Percentiles rank a stretch among this genome's conserved stretches.
phyloP scores from a whole-genome alignment of 2,797 vertebrate species.

The Picus viridis region DNA sequence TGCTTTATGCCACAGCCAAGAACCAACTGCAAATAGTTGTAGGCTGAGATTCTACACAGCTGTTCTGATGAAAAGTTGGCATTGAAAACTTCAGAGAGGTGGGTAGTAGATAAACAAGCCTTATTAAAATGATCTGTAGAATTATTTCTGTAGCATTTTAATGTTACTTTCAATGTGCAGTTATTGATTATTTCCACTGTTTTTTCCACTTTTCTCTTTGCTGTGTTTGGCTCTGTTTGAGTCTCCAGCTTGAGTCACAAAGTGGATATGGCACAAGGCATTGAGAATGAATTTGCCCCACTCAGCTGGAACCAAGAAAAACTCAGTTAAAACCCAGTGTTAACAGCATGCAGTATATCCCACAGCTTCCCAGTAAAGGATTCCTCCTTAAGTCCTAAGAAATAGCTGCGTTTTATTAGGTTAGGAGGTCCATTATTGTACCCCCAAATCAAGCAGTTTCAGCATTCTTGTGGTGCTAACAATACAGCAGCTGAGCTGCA shows the following conservation, averaged over 20 bases:
- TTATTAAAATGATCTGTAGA: background rate
- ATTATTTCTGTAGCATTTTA: background rate
- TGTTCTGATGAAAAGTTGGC: background rate
- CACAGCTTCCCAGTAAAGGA: slow-evolving; percentile 8
- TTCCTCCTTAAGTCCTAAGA: slow-evolving; percentile 18
- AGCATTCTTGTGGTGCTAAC: background rate
- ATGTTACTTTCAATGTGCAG: background rate
- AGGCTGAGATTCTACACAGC: background rate
- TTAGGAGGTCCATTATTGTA: background rate
- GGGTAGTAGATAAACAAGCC: background rate
- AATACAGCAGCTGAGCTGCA: background rate
- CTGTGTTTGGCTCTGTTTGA: background rate
- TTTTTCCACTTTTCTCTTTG: background rate
- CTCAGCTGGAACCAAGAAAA: background rate
- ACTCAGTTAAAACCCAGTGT: slow-evolving; percentile 2
- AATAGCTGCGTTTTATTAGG: background rate
- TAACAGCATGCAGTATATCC: background rate
- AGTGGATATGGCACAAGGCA: background rate
- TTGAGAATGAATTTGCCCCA: slow-evolving; percentile 10
- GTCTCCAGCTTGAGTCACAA: background rate
- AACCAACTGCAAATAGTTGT: background rate
- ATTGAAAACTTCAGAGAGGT: background rate
- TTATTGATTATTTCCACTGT: background rate
- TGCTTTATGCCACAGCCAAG: background rate
- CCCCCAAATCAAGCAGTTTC: background rate